These are phyloP conservation scores for Drosophila saltans DNA, from an alignment of 1,140 invertebrate species.

Conservation along the genomic window DNA sequence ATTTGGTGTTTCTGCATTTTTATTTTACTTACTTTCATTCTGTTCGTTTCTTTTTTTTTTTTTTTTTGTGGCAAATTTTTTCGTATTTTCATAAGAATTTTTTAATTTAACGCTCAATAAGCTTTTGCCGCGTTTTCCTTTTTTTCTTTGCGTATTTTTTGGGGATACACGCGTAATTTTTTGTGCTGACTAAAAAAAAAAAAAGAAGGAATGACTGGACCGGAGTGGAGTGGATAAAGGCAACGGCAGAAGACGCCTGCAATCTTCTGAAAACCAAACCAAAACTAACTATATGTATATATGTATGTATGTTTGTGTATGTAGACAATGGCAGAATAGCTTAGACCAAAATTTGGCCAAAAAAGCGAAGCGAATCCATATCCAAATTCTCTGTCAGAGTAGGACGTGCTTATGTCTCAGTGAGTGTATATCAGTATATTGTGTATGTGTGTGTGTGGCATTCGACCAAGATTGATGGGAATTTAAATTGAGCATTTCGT, in stretches of 20 bases:
- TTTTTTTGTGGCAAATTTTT: slow-evolving; percentile 14
- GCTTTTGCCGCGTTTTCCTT: slow-evolving; percentile 61
- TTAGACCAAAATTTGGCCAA: slow-evolving; percentile 4
- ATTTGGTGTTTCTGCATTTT: slow-evolving; percentile 13
- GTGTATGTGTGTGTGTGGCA: slow-evolving; percentile 6
- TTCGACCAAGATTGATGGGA: slow-evolving; percentile 56
- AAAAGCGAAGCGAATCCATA: slow-evolving; percentile 24
- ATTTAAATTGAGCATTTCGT: slow-evolving; percentile 80
- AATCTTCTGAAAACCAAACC: not conserved
- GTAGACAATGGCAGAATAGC: slow-evolving; percentile 24
- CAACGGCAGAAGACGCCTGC: not conserved
- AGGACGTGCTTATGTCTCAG: slow-evolving; percentile 3
- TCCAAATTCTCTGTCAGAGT: slow-evolving; percentile 27
- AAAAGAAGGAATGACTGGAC: slow-evolving; percentile 33
- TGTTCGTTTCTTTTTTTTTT: slow-evolving; percentile 18
- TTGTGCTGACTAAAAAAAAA: slow-evolving; percentile 43
- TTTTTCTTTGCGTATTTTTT: slow-evolving; percentile 42
- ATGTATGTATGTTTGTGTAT: not conserved
- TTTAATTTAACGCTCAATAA: slow-evolving; percentile 82
- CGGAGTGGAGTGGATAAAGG: not conserved
- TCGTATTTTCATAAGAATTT: slow-evolving; percentile 68
- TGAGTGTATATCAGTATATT: slow-evolving; percentile 11
- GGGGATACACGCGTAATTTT: slow-evolving; percentile 21
- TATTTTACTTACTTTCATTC: not conserved
- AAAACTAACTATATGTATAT: slow-evolving; percentile 6